Conservation (phyloP, 2,113 vertebrate species). For the Acanthisitta chloris region DNA sequence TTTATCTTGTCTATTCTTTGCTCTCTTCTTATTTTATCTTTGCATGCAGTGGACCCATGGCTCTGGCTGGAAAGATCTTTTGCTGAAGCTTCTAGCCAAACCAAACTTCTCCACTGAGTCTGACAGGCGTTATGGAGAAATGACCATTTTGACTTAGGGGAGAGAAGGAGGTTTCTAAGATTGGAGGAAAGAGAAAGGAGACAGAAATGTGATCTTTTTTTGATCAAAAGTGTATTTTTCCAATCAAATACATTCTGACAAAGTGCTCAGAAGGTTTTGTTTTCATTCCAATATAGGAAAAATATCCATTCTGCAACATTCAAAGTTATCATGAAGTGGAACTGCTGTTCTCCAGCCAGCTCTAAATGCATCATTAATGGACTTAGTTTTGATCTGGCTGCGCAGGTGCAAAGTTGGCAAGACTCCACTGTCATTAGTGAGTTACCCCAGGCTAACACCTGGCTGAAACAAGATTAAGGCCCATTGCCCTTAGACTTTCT, state of each 20-base stretch:
- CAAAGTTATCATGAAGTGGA: constrained; percentile 17
- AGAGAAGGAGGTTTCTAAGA: not conserved
- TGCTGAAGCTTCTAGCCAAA: not conserved
- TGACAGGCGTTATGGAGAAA: not conserved
- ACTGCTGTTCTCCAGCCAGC: constrained; percentile 20
- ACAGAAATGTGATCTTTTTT: not conserved
- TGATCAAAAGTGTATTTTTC: not conserved
- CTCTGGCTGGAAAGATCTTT: not conserved
- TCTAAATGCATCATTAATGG: constrained; percentile 36
- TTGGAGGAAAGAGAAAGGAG: not conserved
- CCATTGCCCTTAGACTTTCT: constrained; percentile 18
- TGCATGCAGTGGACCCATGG: not conserved
- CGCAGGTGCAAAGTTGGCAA: constrained; percentile 56
- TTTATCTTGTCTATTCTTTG: not conserved
- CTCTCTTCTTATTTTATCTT: not conserved
- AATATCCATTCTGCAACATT: not conserved
- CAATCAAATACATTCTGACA: not conserved
- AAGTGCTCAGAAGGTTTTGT: not conserved
- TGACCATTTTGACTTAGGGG: not conserved
- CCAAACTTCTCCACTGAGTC: not conserved
- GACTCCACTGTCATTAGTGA: constrained; percentile 4
- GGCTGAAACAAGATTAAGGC: constrained; percentile 36
- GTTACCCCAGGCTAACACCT: constrained; percentile 60
- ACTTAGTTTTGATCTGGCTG: constrained; percentile 37
- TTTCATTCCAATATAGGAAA: constrained; percentile 17